phyloP scores from a whole-genome alignment of 2,113 vertebrate genomes.

The Alligator mississippiensis region DNA sequence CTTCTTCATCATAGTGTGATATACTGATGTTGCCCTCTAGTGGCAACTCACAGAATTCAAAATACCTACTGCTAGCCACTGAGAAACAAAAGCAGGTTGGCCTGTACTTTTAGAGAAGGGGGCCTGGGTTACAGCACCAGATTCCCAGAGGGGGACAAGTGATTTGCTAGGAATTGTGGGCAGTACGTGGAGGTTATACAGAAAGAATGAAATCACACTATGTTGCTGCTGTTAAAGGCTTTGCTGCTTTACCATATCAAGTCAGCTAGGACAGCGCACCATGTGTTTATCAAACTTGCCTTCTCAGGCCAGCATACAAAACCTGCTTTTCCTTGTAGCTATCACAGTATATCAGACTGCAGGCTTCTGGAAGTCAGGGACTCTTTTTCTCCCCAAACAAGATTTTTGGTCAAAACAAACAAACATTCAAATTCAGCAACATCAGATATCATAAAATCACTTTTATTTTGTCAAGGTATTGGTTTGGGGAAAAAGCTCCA shows the following conservation, averaged over 20 bases:
- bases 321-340: neutral
- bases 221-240: neutral
- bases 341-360: neutral
- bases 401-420: no score
- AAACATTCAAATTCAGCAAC: no score
- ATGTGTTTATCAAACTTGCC: neutral
- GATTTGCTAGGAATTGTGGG: neutral
- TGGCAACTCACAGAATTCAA: neutral
- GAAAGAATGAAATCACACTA: neutral
- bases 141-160: neutral
- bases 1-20: neutral
- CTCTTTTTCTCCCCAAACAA: no score
- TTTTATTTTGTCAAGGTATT: no score
- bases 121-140: no score
- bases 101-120: neutral
- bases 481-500: no score
- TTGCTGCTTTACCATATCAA: neutral
- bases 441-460: no score
- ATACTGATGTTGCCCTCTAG: conserved; percentile 62
- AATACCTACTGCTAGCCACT: fast-evolving
- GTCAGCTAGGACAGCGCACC: neutral
- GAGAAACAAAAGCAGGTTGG: neutral
- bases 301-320: neutral
- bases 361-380: no score
- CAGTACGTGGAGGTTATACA: neutral